These are phyloP conservation scores for Andrena dorsata DNA, from an alignment of 2,888 invertebrate genomes.

Conservation along the genomic window DNA sequence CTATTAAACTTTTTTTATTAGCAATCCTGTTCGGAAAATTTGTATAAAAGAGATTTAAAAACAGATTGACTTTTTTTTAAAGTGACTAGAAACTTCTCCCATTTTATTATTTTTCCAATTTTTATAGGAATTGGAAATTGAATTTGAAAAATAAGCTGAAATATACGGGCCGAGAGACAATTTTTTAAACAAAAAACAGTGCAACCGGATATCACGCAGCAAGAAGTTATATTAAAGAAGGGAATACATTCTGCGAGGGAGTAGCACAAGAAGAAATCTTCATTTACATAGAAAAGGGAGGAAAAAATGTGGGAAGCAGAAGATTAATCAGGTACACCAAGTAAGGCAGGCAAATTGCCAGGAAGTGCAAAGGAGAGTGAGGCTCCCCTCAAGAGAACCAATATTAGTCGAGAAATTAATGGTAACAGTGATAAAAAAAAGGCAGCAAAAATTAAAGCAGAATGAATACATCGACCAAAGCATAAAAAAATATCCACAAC, in stretches of 20 bases:
- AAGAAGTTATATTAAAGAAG: too few relatives aligned
- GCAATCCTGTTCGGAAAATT: too few relatives aligned
- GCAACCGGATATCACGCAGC: not conserved
- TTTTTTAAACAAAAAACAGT: not conserved
- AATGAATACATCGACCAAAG: too few relatives aligned
- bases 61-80: too few relatives aligned
- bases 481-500: too few relatives aligned
- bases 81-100: too few relatives aligned
- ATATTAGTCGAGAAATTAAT: not conserved
- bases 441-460: not conserved
- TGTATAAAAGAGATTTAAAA: too few relatives aligned
- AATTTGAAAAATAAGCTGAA: too few relatives aligned
- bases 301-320: not conserved
- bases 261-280: not conserved
- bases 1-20: too few relatives aligned
- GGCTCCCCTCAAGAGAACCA: not conserved
- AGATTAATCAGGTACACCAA: not conserved
- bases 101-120: too few relatives aligned
- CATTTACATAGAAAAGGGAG: not conserved
- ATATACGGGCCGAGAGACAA: not conserved
- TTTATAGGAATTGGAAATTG: too few relatives aligned
- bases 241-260: not conserved
- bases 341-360: not conserved
- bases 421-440: not conserved
- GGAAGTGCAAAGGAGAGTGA: not conserved